phyloP scores from a whole-genome alignment of 1,140 invertebrate genomes.

The Conus betulinus region DNA sequence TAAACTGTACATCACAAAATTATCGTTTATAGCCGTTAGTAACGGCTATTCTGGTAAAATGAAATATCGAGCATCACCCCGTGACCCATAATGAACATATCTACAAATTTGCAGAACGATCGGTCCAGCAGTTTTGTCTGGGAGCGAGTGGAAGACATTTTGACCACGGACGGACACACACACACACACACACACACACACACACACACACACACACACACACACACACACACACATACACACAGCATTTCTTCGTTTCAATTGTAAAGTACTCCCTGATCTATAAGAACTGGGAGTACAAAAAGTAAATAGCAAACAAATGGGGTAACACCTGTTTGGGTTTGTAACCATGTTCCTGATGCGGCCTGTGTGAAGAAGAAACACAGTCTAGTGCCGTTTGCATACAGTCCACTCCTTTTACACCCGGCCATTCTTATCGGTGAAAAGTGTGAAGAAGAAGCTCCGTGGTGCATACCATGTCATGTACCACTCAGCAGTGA shows the following conservation, averaged over 20 bases:
- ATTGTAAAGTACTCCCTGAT: not conserved
- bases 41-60: too few relatives aligned
- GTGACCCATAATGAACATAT: not conserved
- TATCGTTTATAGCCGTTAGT: too few relatives aligned
- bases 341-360: not conserved
- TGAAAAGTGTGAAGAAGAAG: too few relatives aligned
- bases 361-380: not conserved
- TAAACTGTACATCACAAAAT: too few relatives aligned
- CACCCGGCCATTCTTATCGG: not conserved
- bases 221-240: constrained; percentile 11
- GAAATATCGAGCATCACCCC: not conserved
- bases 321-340: not conserved
- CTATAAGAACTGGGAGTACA: not conserved
- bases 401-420: not conserved
- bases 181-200: constrained; percentile 8
- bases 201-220: constrained; percentile 15
- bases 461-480: too few relatives aligned
- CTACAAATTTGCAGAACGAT: not conserved
- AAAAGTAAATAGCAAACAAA: not conserved
- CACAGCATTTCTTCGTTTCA: not conserved
- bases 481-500: too few relatives aligned
- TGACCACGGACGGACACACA: not conserved
- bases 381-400: too few relatives aligned
- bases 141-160: too few relatives aligned
- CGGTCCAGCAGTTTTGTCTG: too few relatives aligned